These are phyloP conservation scores for Heliconius charithonia DNA, from an alignment of 2,888 invertebrate species.

Conservation along the genomic window DNA sequence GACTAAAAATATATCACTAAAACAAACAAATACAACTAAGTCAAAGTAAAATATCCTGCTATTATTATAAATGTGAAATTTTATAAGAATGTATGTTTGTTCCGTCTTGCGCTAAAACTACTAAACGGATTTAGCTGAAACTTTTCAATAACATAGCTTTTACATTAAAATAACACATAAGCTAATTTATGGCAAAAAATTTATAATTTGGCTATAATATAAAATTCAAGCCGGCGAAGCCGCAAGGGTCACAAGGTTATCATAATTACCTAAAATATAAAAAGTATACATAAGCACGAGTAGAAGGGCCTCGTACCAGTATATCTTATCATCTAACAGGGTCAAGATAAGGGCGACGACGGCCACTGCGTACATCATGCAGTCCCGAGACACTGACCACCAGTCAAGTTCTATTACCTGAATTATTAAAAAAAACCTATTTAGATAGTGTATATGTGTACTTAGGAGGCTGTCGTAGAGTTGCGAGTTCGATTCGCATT, in stretches of 20 bases:
- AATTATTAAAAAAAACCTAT: neutral
- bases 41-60: too few relatives aligned
- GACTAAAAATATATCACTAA: neutral
- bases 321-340: slow-evolving; percentile 87
- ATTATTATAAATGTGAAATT: neutral
- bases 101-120: too few relatives aligned
- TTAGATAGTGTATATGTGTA: too few relatives aligned
- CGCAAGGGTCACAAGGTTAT: neutral
- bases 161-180: neutral
- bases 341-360: slow-evolving; percentile 88
- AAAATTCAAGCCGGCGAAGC: too few relatives aligned
- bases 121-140: neutral
- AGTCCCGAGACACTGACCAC: slow-evolving; percentile 91
- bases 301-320: slow-evolving; percentile 90
- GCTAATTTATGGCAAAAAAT: neutral
- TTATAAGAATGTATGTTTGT: too few relatives aligned
- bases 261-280: slow-evolving; percentile 86
- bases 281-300: slow-evolving; percentile 87
- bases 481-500: too few relatives aligned
- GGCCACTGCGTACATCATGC: slow-evolving; percentile 88
- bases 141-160: neutral
- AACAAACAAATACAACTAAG: neutral
- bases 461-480: too few relatives aligned
- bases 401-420: slow-evolving; percentile 88
- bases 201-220: too few relatives aligned